Evolutionary conservation across 2,113 vertebrate genomes (phyloP).

Genomic region (Ceuthmochares aereus): DNA sequence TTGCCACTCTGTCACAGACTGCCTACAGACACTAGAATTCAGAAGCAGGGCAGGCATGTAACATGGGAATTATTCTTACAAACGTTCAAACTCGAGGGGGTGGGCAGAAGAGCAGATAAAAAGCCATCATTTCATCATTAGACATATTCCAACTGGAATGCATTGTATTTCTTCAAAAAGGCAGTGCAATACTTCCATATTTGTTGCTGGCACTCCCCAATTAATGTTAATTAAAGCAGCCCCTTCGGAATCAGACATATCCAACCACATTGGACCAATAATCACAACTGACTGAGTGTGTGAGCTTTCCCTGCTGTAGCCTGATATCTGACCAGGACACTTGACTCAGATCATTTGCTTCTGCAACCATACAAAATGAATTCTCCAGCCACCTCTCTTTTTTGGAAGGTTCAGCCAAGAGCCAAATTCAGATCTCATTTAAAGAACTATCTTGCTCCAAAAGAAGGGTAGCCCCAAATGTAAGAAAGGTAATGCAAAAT

Average conservation of each 20-base stretch:
- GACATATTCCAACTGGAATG: not conserved
- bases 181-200: conserved; percentile 9
- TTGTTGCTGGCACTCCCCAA: not conserved
- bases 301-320: not conserved
- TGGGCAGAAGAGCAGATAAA: conserved; percentile 5
- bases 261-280: not conserved
- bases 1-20: not conserved
- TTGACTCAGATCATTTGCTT: conserved; percentile 52
- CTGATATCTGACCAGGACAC: conserved; percentile 62
- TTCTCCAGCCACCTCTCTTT: not conserved
- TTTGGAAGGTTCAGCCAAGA: not conserved
- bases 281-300: conserved; percentile 53
- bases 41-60: not conserved
- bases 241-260: not conserved
- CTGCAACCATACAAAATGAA: conserved; percentile 38
- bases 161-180: not conserved
- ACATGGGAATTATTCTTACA: not conserved
- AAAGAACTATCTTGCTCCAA: not conserved
- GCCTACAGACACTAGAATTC: not conserved
- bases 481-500: not conserved
- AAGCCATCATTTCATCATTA: not conserved
- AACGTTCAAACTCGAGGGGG: not conserved
- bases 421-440: not conserved
- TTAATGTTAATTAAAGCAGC: conserved; percentile 39
- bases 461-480: not conserved